Evolutionary conservation across 2,113 vertebrate genomes (phyloP).

Genomic region (Ageneiosus marmoratus): DNA sequence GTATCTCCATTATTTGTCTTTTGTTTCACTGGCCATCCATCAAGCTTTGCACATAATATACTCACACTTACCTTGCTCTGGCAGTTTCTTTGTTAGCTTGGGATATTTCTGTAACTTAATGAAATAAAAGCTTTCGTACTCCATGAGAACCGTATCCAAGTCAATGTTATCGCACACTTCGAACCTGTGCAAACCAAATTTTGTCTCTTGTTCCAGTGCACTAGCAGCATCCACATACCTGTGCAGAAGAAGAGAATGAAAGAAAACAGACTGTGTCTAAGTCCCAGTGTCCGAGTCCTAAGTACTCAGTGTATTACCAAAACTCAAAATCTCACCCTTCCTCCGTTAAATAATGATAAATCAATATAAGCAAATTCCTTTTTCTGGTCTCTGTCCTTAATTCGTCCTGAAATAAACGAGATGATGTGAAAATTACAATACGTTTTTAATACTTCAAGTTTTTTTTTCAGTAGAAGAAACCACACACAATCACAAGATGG

Average conservation of each 20-base stretch:
- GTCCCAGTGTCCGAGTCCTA: not conserved
- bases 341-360: slow-evolving; percentile 86
- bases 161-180: slow-evolving; percentile 96
- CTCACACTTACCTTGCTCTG: slow-evolving; percentile 74
- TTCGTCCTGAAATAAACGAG: slow-evolving; percentile 73
- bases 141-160: slow-evolving; percentile 92
- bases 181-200: slow-evolving; percentile 77
- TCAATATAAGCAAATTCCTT: slow-evolving; percentile 89
- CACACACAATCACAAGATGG: slow-evolving; percentile 46
- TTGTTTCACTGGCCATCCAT: not conserved
- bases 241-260: not conserved
- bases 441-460: not conserved
- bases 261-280: not conserved
- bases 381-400: slow-evolving; percentile 81
- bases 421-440: not conserved
- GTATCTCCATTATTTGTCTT: not conserved
- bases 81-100: slow-evolving; percentile 83
- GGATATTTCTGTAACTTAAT: slow-evolving; percentile 94
- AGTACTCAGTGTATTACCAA: not conserved
- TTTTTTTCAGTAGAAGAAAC: not conserved
- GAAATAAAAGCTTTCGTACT: slow-evolving; percentile 96
- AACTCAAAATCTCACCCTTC: slow-evolving; percentile 81
- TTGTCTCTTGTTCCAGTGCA: slow-evolving; percentile 87
- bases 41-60: not conserved
- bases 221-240: slow-evolving; percentile 84